Evolutionary conservation across 64 coral and sea anemone genomes (phyloP).

Genomic region (Montipora capricornis): DNA sequence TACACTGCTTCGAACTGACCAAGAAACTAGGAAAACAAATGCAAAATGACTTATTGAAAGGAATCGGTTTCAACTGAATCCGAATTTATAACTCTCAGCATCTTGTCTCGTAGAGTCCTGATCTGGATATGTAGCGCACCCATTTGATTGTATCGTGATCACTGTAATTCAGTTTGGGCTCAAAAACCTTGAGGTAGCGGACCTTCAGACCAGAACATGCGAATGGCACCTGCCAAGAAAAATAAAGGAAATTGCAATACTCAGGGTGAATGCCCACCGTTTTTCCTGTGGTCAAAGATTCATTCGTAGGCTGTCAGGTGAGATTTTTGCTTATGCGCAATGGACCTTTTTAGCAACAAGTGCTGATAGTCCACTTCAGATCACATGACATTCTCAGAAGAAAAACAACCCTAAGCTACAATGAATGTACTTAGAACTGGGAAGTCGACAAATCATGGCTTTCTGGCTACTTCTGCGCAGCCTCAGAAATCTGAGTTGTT

Average conservation of each 20-base stretch:
- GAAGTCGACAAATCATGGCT: no score
- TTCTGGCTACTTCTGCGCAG: no score
- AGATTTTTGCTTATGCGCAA: no score
- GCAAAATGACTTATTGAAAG: background rate
- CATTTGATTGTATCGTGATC: slow-evolving; percentile 99
- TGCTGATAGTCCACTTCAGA: no score
- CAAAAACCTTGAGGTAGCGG: slow-evolving; percentile 98
- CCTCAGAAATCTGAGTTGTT: no score
- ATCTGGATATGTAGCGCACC: slow-evolving; percentile 99
- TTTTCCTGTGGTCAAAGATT: background rate
- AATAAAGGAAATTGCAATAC: background rate
- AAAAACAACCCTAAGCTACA: no score
- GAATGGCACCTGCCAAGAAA: slow-evolving; percentile 86
- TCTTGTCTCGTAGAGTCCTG: slow-evolving; percentile 95
- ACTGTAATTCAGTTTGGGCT: slow-evolving; percentile 98
- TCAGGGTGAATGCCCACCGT: background rate
- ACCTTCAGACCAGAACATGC: slow-evolving; percentile 98
- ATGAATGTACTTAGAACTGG: no score
- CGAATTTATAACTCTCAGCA: slow-evolving; percentile 51
- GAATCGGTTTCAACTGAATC: background rate
- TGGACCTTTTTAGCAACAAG: no score
- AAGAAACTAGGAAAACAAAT: no score
- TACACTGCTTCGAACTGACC: no score
- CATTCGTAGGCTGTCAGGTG: no score
- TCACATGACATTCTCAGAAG: no score